Base-by-base conservation (phyloP, 2,888 invertebrate genomes). In the Acleris literana region DNA sequence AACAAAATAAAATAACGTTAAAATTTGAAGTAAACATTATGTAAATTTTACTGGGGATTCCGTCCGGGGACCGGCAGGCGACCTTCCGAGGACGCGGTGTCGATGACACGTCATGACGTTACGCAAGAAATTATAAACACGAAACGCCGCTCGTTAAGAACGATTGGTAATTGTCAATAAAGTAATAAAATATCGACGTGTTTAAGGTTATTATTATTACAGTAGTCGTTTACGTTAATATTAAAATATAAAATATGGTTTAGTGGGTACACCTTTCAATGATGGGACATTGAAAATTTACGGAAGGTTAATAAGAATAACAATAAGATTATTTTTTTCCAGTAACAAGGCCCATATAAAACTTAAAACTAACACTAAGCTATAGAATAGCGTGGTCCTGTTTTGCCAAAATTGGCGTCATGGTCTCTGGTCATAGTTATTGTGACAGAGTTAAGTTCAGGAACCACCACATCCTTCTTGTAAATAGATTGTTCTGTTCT, bases 11-110 rank as follows among this genome's bases (percentile, higher is more conserved):
- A 56, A 52, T 33, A 49, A 51, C 52, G 56, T 51, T 39, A 39
- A 39, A 3, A 13, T 13, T 46, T 60, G 29, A 46, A 54, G 55
- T 64, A 62, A 44, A 64, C 58, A 68, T 69, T 67, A 64, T 74
- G 73, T 66, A 74, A 74, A 75, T 72, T 66, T 68, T 68, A 39
- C 67, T 59, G 67, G 59, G 66, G 72, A 75, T 74, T 75, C 75
- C 75, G 70, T 70, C 72, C 65, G 67, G 74, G 76, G 72, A 69
- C 72, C 33, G 25, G 46, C 17, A 57, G 71, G 75, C 82, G 84
- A 84, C 84, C 84, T 84, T 84, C 81, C 81, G 84, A 84, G 84
- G 84, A 84, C 83, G 82, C 79, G 75, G 84, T 79, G 85, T 84
- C 85, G 83, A 84, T 83, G 85, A 85, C 85, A 82, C 78, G 75